These are phyloP conservation scores for Aricia agestis DNA, from an alignment of 1,140 invertebrate species.

Conservation along the genomic window DNA sequence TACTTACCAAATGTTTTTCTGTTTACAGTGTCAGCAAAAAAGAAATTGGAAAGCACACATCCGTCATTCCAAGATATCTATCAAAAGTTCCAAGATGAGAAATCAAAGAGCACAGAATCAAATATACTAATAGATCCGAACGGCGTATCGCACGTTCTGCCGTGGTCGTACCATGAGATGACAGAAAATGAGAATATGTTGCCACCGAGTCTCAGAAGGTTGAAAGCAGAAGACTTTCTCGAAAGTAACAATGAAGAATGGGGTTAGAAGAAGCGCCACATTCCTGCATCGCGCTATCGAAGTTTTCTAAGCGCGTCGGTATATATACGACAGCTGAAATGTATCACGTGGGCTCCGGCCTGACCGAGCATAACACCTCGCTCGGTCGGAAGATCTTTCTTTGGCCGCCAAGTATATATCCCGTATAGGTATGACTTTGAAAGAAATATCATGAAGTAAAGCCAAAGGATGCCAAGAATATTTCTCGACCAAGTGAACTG, in stretches of 20 bases:
- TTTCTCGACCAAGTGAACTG: too few relatives aligned
- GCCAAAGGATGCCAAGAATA: too few relatives aligned
- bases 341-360: too few relatives aligned
- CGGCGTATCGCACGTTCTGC: conserved; percentile 58
- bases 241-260: conserved; percentile 74
- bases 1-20: neutral
- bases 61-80: conserved; percentile 69
- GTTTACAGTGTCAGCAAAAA: conserved; percentile 58
- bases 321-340: too few relatives aligned
- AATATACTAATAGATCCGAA: conserved; percentile 53
- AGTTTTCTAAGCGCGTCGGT: too few relatives aligned
- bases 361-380: too few relatives aligned
- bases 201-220: conserved; percentile 78
- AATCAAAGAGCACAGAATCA: conserved; percentile 33
- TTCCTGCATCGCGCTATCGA: too few relatives aligned
- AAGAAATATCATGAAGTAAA: too few relatives aligned
- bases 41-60: conserved; percentile 35
- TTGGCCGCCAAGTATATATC: too few relatives aligned
- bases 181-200: conserved; percentile 72
- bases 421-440: too few relatives aligned
- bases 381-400: too few relatives aligned
- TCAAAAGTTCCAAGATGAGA: conserved; percentile 63
- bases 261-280: conserved; percentile 51
- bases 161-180: conserved; percentile 75
- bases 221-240: conserved; percentile 73